A percentile compares a stretch with the other conserved stretches of the same genome.
phyloP scores from a whole-genome alignment of 2,888 invertebrate species.

The Andrena camellia region DNA sequence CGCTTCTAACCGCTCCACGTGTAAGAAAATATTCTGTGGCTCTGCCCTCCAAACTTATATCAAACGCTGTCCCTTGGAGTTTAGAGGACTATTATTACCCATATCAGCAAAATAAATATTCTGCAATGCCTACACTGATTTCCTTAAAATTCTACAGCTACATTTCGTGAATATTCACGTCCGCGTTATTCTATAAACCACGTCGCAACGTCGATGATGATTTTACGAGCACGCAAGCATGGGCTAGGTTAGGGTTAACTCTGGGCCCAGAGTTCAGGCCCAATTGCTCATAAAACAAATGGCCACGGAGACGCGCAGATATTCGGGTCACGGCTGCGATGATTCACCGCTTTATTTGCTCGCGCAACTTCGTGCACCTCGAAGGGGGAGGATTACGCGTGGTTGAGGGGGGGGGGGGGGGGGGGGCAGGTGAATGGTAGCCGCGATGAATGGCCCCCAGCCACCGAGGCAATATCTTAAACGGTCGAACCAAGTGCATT shows the following conservation, averaged over 20 bases:
- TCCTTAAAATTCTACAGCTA: no score
- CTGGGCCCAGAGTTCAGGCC: no score
- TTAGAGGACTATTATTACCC: no score
- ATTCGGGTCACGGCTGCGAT: no score
- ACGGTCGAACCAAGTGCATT: slow-evolving; percentile 52
- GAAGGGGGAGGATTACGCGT: slow-evolving; percentile 11
- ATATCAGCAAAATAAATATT: no score
- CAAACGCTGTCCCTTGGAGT: background rate
- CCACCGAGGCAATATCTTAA: slow-evolving; percentile 47
- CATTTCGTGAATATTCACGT: no score
- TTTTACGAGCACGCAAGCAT: background rate
- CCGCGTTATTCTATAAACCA: no score
- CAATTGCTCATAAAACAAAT: no score
- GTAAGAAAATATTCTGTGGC: background rate
- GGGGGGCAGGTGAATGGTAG: slow-evolving; percentile 56
- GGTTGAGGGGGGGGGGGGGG: slow-evolving; percentile 28
- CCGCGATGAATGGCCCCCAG: slow-evolving; percentile 52
- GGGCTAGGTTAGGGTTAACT: background rate
- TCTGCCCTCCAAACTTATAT: background rate
- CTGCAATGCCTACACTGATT: no score
- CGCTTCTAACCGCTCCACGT: background rate
- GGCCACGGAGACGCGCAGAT: no score
- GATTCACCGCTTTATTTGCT: background rate
- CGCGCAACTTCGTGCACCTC: background rate
- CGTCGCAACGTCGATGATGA: no score